Conservation (phyloP, 2,888 invertebrate genomes). For the Athrips mouffetella region DNA sequence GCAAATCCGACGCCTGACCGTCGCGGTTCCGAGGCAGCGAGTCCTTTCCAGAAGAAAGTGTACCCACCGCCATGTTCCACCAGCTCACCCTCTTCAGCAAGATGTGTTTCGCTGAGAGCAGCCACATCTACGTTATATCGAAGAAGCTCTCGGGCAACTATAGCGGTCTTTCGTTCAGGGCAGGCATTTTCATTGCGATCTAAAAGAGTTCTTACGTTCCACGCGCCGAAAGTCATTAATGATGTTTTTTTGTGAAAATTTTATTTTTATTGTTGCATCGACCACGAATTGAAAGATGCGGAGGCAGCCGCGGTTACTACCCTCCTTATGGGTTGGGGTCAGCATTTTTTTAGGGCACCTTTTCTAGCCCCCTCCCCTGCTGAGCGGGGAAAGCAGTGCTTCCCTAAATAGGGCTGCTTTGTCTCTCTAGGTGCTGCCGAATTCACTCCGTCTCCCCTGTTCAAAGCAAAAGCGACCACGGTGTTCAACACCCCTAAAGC, state of each 20-base stretch:
- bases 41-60: constrained; percentile 21
- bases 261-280: not conserved
- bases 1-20: constrained; percentile 22
- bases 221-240: constrained; percentile 11
- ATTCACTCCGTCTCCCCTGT: constrained; percentile 19
- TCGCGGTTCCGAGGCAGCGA: constrained; percentile 12
- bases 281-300: too few relatives aligned
- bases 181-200: constrained; percentile 6
- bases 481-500: constrained; percentile 1
- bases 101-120: too few relatives aligned
- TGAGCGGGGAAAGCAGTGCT: constrained; percentile 30
- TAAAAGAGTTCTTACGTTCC: constrained; percentile 22
- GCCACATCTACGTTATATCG: too few relatives aligned
- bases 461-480: constrained; percentile 24
- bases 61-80: constrained; percentile 16
- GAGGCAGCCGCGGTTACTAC: constrained; percentile 22
- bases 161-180: constrained; percentile 19
- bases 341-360: too few relatives aligned
- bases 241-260: constrained; percentile 1
- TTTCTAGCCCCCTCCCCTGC: constrained; percentile 28
- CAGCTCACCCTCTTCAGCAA: constrained; percentile 23
- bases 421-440: constrained; percentile 25
- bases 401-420: constrained; percentile 28
- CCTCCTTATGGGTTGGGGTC: constrained; percentile 9
- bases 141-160: constrained; percentile 24